A percentile compares a stretch with the other conserved stretches of the same genome.
Evolutionary conservation across 2,888 invertebrate species (phyloP).

Genomic region (Drosophila borborema): DNA sequence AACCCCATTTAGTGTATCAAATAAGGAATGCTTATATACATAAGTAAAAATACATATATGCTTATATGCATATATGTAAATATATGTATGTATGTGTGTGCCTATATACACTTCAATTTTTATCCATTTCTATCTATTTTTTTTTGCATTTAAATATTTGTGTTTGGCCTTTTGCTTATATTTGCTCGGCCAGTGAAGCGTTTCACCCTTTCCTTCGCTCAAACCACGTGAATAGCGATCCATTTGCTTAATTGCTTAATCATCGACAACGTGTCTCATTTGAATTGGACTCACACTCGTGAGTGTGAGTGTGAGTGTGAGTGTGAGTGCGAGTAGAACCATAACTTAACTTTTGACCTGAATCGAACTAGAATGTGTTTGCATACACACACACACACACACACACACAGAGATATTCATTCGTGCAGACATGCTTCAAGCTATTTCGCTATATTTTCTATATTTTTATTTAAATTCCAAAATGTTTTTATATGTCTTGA

Average conservation of each 20-base stretch:
- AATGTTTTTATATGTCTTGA: background rate
- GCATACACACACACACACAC: background rate
- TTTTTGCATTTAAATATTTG: slow-evolving; percentile 33
- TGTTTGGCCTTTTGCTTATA: slow-evolving; percentile 32
- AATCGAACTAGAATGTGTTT: background rate
- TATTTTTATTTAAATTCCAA: slow-evolving; percentile 8
- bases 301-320: background rate
- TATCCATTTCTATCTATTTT: slow-evolving; percentile 10
- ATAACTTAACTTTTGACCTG: slow-evolving; percentile 7
- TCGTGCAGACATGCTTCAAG: background rate
- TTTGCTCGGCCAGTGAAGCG: background rate
- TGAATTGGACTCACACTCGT: slow-evolving; percentile 2
- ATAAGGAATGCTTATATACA: slow-evolving; percentile 14
- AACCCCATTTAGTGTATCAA: slow-evolving; percentile 10
- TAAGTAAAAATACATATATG: background rate
- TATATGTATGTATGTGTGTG: background rate
- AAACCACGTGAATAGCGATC: slow-evolving; percentile 11
- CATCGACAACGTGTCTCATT: slow-evolving; percentile 18
- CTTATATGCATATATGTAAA: background rate
- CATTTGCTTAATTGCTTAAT: slow-evolving; percentile 55
- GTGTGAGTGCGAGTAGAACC: background rate
- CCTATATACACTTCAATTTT: slow-evolving; percentile 16
- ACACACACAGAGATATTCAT: background rate
- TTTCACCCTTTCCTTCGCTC: background rate
- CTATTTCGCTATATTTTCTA: background rate